phyloP scores from a whole-genome alignment of 2,113 vertebrate genomes.

The Pantherophis guttatus region DNA sequence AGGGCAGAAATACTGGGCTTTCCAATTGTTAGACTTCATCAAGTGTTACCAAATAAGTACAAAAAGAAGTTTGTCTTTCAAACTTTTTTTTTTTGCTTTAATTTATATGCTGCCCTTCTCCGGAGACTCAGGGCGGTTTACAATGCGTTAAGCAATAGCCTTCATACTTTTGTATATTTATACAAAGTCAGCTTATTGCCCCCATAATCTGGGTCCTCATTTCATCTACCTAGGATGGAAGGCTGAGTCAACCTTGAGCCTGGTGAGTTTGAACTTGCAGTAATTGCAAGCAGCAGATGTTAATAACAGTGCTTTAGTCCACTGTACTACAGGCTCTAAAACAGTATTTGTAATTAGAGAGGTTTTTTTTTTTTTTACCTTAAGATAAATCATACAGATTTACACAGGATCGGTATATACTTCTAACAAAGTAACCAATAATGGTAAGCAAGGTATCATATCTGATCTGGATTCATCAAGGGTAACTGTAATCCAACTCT shows the following conservation, averaged over 20 bases:
- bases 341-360: neutral
- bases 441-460: neutral
- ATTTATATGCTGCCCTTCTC: too few species aligned
- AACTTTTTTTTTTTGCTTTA: neutral
- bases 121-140: too few species aligned
- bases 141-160: too few species aligned
- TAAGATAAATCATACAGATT: neutral
- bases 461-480: neutral
- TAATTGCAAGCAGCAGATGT: too few species aligned
- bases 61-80: neutral
- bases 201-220: too few species aligned
- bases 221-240: too few species aligned
- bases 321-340: neutral
- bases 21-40: neutral
- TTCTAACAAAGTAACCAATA: neutral
- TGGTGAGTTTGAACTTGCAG: too few species aligned
- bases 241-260: too few species aligned
- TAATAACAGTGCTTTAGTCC: too few species aligned
- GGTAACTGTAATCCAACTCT: neutral
- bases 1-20: neutral
- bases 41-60: constrained; percentile 6
- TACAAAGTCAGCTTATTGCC: too few species aligned
- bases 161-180: too few species aligned
- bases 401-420: neutral
- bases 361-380: neutral